Evolutionary conservation across 2,797 vertebrate species (phyloP).

Genomic region (Selene dorsalis): DNA sequence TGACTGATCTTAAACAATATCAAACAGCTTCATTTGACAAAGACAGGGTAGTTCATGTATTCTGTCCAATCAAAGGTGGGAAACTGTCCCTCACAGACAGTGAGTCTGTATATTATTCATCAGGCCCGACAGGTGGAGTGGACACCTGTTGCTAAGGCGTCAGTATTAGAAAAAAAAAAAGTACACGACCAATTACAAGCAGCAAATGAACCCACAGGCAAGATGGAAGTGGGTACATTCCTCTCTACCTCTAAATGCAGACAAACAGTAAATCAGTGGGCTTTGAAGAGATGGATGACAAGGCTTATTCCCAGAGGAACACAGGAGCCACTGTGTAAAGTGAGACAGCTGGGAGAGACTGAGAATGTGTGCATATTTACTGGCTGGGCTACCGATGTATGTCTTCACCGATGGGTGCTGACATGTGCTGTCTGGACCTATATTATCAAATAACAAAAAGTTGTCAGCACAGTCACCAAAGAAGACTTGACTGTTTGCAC

Average conservation of each 20-base stretch:
- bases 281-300: constrained; percentile 80
- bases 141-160: constrained; percentile 65
- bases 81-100: background rate
- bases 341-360: constrained; percentile 74
- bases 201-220: constrained; percentile 20
- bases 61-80: background rate
- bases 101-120: constrained; percentile 40
- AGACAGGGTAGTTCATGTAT: background rate
- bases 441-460: constrained; percentile 53
- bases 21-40: background rate
- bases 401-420: constrained; percentile 74
- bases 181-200: constrained; percentile 34
- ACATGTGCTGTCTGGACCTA: constrained; percentile 71
- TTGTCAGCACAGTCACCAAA: constrained; percentile 50
- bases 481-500: constrained; percentile 11
- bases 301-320: constrained; percentile 72
- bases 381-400: constrained; percentile 55
- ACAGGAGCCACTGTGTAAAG: constrained; percentile 77
- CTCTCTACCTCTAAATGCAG: constrained; percentile 59
- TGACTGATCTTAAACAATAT: background rate
- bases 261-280: constrained; percentile 74
- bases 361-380: constrained; percentile 66
- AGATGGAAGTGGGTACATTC: constrained; percentile 56
- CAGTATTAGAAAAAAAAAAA: constrained; percentile 13
- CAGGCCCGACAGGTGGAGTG: constrained; percentile 32